Base-by-base conservation (phyloP, 2,888 invertebrate species). In the Schizaphis graminum region DNA sequence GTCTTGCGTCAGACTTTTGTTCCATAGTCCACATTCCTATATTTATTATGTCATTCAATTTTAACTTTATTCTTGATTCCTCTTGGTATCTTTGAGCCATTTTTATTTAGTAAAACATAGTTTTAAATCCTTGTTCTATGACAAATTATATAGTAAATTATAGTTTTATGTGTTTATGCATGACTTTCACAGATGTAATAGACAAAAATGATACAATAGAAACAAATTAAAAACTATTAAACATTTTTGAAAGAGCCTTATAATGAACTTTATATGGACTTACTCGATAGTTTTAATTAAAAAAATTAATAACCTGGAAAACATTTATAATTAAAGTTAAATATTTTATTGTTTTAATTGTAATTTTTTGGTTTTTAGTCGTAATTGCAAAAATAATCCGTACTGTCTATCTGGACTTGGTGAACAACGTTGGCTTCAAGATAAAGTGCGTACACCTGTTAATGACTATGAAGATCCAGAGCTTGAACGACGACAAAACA, bases 321-420 rank as follows among this genome's bases (percentile, higher is more conserved):
- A 35, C 35, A 21, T 67, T 35, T 35, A n/a, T 67, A 77, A 35
- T 21, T 77, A 21, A 35, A 41, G 21, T 77, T 35, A 77, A 0
- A 0, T 53, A 53, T 21, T 67, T 26, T 4, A 92, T 86, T 77
- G 13, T 56, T 90, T 90, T 28, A 90, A 44, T 13, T 57, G 24
- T 89, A 47, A 4, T 16, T 35, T 77, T 91, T 49, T 87, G 47
- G 26, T 88, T 49, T 77, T 44, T 95, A 97, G 97, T 95, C 96
- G 96, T 88, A 97, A 97, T 95, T 97, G 97, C 95, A 96, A 96
- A 94, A 96, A 96, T 89, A 97, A 97, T 95, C 97, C 97, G 7
- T 96, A 96, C 95, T 97, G 97, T 95, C 95, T 97, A 28, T 96
- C 96, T 95, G 96, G 96, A 91, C 95, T 97, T 86, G 97, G 97